phyloP scores from a whole-genome alignment of 2,888 invertebrate genomes.

The Drosophila meridiana region DNA sequence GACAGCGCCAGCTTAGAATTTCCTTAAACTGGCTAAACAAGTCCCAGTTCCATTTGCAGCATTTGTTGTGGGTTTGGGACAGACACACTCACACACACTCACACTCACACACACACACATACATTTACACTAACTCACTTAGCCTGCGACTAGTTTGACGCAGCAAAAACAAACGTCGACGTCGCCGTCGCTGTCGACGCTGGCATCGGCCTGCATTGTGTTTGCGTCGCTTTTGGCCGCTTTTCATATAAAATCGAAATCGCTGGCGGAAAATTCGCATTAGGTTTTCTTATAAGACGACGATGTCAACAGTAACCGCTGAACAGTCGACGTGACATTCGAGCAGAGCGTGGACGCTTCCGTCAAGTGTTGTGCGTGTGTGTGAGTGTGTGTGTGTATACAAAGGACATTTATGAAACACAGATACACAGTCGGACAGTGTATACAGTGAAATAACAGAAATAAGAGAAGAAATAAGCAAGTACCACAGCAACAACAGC shows the following conservation, averaged over 20 bases:
- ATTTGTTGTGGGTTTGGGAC: slow-evolving; percentile 17
- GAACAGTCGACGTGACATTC: slow-evolving; percentile 64
- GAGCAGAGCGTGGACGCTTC: slow-evolving; percentile 60
- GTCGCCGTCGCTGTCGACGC: slow-evolving; percentile 5
- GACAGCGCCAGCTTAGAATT: slow-evolving; percentile 64
- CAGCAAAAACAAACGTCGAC: slow-evolving; percentile 26
- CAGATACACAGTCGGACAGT: slow-evolving; percentile 1
- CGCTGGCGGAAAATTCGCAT: slow-evolving; percentile 83
- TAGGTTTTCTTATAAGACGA: slow-evolving; percentile 84
- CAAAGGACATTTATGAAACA: slow-evolving; percentile 54
- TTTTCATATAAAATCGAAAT: slow-evolving; percentile 84
- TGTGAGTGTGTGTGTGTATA: slow-evolving; percentile 13
- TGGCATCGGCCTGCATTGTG: slow-evolving; percentile 69
- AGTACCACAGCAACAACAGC: slow-evolving; percentile 21
- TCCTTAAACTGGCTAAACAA: slow-evolving; percentile 64
- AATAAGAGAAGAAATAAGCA: slow-evolving; percentile 29
- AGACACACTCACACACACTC: not conserved
- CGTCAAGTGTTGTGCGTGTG: slow-evolving; percentile 25
- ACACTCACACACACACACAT: not conserved
- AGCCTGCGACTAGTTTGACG: slow-evolving; percentile 58
- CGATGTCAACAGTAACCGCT: slow-evolving; percentile 81
- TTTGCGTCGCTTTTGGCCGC: slow-evolving; percentile 63
- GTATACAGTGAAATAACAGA: slow-evolving; percentile 33
- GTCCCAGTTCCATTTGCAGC: slow-evolving; percentile 33
- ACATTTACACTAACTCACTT: not conserved